These are phyloP conservation scores for Anguilla marmorata DNA, from an alignment of 2,797 vertebrate species.

Conservation along the genomic window DNA sequence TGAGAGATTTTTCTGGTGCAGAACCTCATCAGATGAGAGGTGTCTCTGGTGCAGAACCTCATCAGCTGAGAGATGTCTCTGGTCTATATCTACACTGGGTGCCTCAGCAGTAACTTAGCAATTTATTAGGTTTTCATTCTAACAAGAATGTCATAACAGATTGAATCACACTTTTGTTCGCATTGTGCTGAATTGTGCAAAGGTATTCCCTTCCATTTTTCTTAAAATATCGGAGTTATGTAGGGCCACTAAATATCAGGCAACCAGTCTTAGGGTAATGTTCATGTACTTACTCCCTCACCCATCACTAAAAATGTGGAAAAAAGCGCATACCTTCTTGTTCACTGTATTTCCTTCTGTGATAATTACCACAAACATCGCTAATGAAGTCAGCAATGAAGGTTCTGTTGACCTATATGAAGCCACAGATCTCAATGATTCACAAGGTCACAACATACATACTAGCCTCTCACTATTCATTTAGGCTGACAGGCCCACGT, in stretches of 20 bases:
- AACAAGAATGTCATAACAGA: background rate
- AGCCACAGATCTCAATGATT: background rate
- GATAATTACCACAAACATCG: background rate
- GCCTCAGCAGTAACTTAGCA: background rate
- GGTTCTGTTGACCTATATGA: background rate
- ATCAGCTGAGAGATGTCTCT: background rate
- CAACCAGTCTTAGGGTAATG: background rate
- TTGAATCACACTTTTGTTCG: background rate
- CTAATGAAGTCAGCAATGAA: background rate
- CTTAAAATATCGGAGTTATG: background rate
- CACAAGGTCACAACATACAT: background rate
- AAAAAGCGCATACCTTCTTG: background rate
- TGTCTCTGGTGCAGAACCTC: background rate
- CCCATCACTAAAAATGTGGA: background rate
- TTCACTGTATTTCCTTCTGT: background rate
- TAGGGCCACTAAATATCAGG: background rate
- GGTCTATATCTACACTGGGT: background rate
- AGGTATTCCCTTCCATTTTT: conserved; percentile 2
- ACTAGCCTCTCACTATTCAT: background rate
- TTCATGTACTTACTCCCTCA: background rate
- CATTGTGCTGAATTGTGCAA: background rate
- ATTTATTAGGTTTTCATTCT: background rate
- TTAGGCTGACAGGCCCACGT: background rate
- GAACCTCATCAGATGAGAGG: background rate
- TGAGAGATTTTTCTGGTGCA: background rate